A percentile compares a stretch with the other conserved stretches of the same genome.
Conservation (phyloP, 2,797 vertebrate species). For the Benthosema pterotum region DNA sequence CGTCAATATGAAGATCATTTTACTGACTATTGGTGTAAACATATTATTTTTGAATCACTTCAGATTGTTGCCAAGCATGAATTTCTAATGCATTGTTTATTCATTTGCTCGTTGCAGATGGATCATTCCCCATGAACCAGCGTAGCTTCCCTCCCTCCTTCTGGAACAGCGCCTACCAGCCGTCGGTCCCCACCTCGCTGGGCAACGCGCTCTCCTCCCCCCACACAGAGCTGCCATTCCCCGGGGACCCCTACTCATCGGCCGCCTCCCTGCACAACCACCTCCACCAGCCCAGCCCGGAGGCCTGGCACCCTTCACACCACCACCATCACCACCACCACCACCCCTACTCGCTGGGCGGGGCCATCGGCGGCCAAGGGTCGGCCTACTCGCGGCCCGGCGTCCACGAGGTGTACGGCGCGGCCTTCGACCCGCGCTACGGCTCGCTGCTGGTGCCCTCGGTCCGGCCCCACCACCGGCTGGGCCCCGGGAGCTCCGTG, state of each 20-base stretch:
- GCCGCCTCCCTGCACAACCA: constrained; percentile 89
- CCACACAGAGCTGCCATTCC: constrained; percentile 90
- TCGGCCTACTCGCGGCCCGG: constrained; percentile 85
- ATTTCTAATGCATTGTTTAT: background rate
- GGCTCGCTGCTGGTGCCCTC: constrained; percentile 92
- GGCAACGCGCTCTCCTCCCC: constrained; percentile 83
- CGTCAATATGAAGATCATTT: too few relatives aligned
- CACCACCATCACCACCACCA: constrained; percentile 92
- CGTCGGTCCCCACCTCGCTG: constrained; percentile 82
- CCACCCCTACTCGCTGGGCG: constrained; percentile 86
- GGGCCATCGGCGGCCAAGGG: constrained; percentile 85
- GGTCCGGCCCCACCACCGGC: constrained; percentile 89
- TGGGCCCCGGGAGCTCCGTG: constrained; percentile 79
- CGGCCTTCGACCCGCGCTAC: constrained; percentile 93
- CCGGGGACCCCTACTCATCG: constrained; percentile 88
- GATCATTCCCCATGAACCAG: constrained; percentile 95
- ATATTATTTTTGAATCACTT: too few relatives aligned
- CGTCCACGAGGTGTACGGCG: constrained; percentile 92
- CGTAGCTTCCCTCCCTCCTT: constrained; percentile 95
- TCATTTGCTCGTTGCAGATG: constrained; percentile 68
- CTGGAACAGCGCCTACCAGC: constrained; percentile 97
- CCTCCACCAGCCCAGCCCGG: constrained; percentile 90
- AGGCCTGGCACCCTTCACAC: constrained; percentile 92
- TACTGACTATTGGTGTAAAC: too few relatives aligned
- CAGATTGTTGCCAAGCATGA: background rate